Percentiles rank a stretch among this genome's conserved stretches.
Evolutionary conservation across 2,888 invertebrate species (phyloP).

Genomic region (Pollenia labialis): DNA sequence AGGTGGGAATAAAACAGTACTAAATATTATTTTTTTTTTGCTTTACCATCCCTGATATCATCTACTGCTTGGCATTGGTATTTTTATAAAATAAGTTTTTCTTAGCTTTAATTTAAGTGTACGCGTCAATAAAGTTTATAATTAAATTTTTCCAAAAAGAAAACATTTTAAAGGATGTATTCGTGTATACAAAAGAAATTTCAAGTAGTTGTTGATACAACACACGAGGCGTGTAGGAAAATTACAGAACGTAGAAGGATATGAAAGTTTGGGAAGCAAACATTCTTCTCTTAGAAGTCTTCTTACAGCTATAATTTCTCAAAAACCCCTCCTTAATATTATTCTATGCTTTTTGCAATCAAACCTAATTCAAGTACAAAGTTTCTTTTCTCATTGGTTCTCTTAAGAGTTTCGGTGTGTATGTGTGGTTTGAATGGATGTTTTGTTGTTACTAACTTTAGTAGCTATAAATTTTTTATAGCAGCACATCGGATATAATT

Average conservation of each 20-base stretch:
- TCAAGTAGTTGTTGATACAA: slow-evolving; percentile 16
- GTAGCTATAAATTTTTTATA: slow-evolving; percentile 54
- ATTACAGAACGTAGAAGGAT: too few species aligned
- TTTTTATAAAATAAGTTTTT: slow-evolving; percentile 36
- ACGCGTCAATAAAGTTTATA: slow-evolving; percentile 69
- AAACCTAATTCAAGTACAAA: slow-evolving; percentile 56
- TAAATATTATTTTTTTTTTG: too few species aligned
- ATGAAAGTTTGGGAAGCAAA: too few species aligned
- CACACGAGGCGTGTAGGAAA: slow-evolving; percentile 8
- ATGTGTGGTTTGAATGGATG: slow-evolving; percentile 16
- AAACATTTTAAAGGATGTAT: slow-evolving; percentile 37
- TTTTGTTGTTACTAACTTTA: slow-evolving; percentile 42
- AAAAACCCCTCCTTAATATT: neutral
- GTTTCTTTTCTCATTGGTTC: slow-evolving; percentile 36
- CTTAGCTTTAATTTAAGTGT: slow-evolving; percentile 37
- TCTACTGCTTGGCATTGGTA: slow-evolving; percentile 35
- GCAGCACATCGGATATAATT: slow-evolving; percentile 49
- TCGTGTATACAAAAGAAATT: slow-evolving; percentile 12
- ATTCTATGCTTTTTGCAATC: slow-evolving; percentile 13
- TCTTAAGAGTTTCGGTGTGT: slow-evolving; percentile 17
- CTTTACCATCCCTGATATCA: neutral
- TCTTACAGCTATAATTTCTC: neutral
- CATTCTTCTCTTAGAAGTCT: too few species aligned
- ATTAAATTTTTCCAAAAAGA: slow-evolving; percentile 56
- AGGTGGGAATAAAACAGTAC: too few species aligned